These are phyloP conservation scores for Malaclemys terrapin DNA, from an alignment of 2,113 vertebrate genomes.

Conservation along the genomic window DNA sequence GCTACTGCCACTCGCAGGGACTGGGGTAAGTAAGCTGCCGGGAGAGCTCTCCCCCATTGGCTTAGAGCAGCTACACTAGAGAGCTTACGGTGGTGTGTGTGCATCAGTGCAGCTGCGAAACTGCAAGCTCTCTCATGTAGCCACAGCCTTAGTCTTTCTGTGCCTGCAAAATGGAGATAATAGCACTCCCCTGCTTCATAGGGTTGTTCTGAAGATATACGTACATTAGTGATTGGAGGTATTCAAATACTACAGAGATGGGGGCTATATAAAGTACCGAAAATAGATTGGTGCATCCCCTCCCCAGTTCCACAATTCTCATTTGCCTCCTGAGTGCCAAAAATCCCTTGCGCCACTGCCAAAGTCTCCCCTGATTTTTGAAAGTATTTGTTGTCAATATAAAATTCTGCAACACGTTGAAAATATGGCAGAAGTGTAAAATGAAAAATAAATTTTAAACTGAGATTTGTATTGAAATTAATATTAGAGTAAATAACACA, in stretches of 20 bases:
- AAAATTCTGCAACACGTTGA: not conserved
- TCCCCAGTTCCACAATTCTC: not conserved
- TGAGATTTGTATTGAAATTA: not conserved
- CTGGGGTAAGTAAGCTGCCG: not conserved
- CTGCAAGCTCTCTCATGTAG: not conserved
- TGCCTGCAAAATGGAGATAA: not conserved
- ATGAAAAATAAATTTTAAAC: not conserved
- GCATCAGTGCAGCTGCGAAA: not conserved
- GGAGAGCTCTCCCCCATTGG: not conserved
- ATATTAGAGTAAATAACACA: not conserved
- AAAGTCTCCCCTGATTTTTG: not conserved
- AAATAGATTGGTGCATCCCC: not conserved
- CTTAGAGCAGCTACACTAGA: not conserved
- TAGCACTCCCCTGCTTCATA: not conserved
- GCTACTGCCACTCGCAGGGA: fast-evolving
- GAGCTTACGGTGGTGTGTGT: not conserved
- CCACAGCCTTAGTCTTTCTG: not conserved
- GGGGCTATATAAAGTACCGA: not conserved
- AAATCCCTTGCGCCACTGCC: not conserved
- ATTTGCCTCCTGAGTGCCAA: not conserved
- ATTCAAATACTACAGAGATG: not conserved
- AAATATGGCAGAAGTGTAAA: not conserved
- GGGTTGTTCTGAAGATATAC: not conserved
- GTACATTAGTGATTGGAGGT: not conserved
- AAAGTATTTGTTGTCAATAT: not conserved